Conservation (phyloP, 1,140 invertebrate genomes). For the Habropoda laboriosa region DNA sequence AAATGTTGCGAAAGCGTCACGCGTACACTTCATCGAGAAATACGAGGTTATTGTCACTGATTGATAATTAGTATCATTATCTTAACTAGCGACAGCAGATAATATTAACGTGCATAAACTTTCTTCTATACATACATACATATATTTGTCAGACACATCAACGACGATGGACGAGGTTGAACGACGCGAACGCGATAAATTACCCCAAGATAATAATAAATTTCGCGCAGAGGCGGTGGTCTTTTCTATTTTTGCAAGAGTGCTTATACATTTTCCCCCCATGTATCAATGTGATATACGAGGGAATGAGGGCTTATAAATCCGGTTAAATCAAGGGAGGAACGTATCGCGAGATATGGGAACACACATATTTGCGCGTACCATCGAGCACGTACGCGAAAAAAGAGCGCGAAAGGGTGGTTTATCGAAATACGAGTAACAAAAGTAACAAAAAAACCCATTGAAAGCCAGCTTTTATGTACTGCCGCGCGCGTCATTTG, state of each 20-base stretch:
- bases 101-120: background rate
- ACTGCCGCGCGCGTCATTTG: constrained; percentile 32
- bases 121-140: no score
- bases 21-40: no score
- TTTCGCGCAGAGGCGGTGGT: background rate
- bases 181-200: background rate
- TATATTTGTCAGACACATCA: background rate
- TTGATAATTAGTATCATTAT: no score
- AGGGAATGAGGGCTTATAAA: constrained; percentile 21
- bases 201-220: constrained; percentile 1
- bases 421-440: constrained; percentile 47
- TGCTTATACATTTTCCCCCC: constrained; percentile 8
- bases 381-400: background rate
- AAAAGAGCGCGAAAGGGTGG: background rate
- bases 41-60: no score
- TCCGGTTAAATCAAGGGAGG: constrained; percentile 24
- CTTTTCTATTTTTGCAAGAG: constrained; percentile 6
- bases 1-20: no score
- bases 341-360: constrained; percentile 10
- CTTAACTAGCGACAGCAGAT: no score
- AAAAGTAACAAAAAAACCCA: constrained; percentile 45
- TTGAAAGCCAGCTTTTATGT: constrained; percentile 29
- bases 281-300: constrained; percentile 31
- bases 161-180: background rate
- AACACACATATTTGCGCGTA: constrained; percentile 36